Base-by-base conservation (phyloP, 2,888 invertebrate genomes). In the Ariolimax columbianus region DNA sequence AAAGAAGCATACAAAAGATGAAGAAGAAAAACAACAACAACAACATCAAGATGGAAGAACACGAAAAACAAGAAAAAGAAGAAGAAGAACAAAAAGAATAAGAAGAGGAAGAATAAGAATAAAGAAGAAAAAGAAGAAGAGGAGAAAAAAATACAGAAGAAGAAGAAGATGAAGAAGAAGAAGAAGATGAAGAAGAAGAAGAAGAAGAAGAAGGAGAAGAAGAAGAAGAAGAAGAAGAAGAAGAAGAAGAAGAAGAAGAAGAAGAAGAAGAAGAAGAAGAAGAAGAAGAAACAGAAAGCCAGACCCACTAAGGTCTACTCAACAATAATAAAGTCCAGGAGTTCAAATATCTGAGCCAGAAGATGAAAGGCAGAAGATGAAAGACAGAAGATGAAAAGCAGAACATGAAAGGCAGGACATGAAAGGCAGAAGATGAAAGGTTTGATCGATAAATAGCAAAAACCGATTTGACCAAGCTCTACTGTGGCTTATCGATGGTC, bases 221-320 rank as follows among this genome's bases (percentile, higher is more conserved):
- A 40, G 30, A 33, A 11, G 26, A 11, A 4, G 26, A 9, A 59
- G 9, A 59, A 59, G 4, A 26, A 19, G 26, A 11, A 59, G 23
- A 19, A 43, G 36, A 9, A 70, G 19, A 70, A 30, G 30, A 1
- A 51, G 11, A 72, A 43, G 43, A 26, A 72, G 30, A 47, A 51
- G 33, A 43, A 47, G 19, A n/a, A 63, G 40, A 70, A 19, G 26
- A 43, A 40, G 51, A 33, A 36, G 43, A 55, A 30, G 36, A 73
- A 77, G 77, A 77, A 59, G 51, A 70, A 77, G 33, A 77, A 59
- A 83, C 7, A 75, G 40, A 83, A 36, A 75, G 83, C 70, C 14
- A 68, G 17, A n/a, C n/a, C n/a, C n/a, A n/a, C n/a, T n/a, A n/a
- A n/a, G n/a, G n/a, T n/a, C n/a, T n/a, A n/a, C n/a, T n/a, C n/a